A percentile compares a stretch with the other conserved stretches of the same genome.
Evolutionary conservation across 2,113 vertebrate species (phyloP).

Genomic region (Rhegmatorhina hoffmannsi): DNA sequence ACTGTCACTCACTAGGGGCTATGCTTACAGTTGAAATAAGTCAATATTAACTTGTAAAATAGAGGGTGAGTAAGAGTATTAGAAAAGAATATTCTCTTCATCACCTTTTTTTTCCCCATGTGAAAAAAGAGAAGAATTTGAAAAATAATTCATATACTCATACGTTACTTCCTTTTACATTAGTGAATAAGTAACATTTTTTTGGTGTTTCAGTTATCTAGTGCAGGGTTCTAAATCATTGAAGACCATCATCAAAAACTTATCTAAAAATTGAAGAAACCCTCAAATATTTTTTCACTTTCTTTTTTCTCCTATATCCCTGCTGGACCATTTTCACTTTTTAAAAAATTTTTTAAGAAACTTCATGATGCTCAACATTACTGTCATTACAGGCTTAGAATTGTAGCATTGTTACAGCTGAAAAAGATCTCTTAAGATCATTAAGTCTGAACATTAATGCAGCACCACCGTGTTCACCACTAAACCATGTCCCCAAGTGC

Average conservation of each 20-base stretch:
- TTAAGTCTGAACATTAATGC: fast-evolving
- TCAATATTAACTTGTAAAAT: not conserved
- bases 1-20: not conserved
- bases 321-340: not conserved
- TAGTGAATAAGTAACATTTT: not conserved
- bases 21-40: not conserved
- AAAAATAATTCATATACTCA: not conserved
- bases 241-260: not conserved
- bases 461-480: fast-evolving
- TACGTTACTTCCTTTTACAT: not conserved
- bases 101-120: not conserved
- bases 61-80: not conserved
- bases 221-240: not conserved
- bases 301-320: not conserved
- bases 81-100: not conserved
- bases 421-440: not conserved
- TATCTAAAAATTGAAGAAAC: not conserved
- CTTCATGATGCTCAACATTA: not conserved
- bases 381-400: not conserved
- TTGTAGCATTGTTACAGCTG: not conserved
- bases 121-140: not conserved
- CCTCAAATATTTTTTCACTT: not conserved
- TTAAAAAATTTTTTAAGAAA: not conserved
- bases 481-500: not conserved
- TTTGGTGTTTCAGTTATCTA: not conserved